Base-by-base conservation (phyloP, 2,888 invertebrate species). In the Meghimatium bilineatum region DNA sequence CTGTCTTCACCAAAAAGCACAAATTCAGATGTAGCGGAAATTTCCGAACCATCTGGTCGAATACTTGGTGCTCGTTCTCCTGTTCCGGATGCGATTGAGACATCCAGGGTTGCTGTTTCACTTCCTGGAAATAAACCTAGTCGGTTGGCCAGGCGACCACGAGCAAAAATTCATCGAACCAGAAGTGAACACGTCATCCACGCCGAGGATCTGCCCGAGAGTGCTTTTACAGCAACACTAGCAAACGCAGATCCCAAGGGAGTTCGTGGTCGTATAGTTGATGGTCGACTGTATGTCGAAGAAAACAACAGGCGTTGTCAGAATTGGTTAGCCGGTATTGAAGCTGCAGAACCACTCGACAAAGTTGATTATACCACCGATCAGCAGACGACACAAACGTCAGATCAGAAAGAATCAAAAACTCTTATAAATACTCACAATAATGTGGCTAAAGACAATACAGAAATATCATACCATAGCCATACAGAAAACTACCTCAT, bases 291-390 rank as follows among this genome's bases (percentile, higher is more conserved):
- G 56, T 89, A 90, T 82, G 87, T 89, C 79, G 91, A 91, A 84
- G 91, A 91, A 80, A 92, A 91, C 79, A 89, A 90, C 36, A 85
- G 90, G 60, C 89, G 91, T 69, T 92, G 92, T 86, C 90, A 90
- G 86, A 90, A 83, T 36, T 92, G 92, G 92, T 84, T 92, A 85
- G 89, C 90, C 71, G 89, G 89, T 82, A 90, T 92, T 23, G 89
- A 90, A 80, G 91, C 90, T 6, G 90, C 90, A 78, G 89, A 91
- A 56, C 91, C 92, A 8, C 88, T 91, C 60, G 91, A 92, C 71
- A 90, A 90, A 71, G 87, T 91, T 8, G 88, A 85, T 23, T 89
- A 88, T 78, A 87, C 87, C 49, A 63, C 67, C 26, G 88, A 87
- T 67, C 87, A 88, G 1, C 81, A 69, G 44, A 20, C 74, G 26